A percentile compares a stretch with the other conserved stretches of the same genome.
phyloP scores from a whole-genome alignment of 2,113 vertebrate species.

The Narcine bancroftii region DNA sequence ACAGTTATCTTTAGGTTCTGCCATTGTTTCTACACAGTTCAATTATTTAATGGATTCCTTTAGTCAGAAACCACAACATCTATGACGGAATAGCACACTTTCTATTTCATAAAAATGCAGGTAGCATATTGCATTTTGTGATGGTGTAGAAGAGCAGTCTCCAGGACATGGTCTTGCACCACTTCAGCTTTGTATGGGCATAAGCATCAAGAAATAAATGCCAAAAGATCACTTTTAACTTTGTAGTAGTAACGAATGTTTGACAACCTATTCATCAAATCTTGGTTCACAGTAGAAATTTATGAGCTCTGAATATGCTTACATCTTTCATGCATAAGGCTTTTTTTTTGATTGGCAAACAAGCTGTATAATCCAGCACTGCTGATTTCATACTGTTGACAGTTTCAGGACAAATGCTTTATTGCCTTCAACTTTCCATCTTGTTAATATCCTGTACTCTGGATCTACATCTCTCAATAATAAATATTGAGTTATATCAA shows the following conservation, averaged over 20 bases:
- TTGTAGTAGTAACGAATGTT: neutral
- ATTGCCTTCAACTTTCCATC: neutral
- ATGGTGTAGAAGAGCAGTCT: neutral
- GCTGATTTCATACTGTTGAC: neutral
- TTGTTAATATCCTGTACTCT: neutral
- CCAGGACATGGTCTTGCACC: neutral
- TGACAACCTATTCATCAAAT: neutral
- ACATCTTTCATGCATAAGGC: neutral
- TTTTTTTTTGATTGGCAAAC: neutral
- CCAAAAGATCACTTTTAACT: neutral
- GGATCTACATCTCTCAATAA: neutral
- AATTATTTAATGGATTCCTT: neutral
- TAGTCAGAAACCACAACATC: neutral
- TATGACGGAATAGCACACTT: neutral
- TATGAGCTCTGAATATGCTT: neutral
- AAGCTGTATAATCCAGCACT: neutral
- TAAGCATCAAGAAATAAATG: neutral
- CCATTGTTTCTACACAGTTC: neutral
- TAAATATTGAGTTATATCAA: neutral
- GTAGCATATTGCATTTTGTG: neutral
- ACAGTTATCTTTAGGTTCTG: neutral
- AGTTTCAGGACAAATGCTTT: neutral
- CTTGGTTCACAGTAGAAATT: neutral
- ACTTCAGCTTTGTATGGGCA: neutral
- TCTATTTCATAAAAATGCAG: neutral